Evolutionary conservation across 2,797 vertebrate genomes (phyloP).

Genomic region (Muscicapa striata): DNA sequence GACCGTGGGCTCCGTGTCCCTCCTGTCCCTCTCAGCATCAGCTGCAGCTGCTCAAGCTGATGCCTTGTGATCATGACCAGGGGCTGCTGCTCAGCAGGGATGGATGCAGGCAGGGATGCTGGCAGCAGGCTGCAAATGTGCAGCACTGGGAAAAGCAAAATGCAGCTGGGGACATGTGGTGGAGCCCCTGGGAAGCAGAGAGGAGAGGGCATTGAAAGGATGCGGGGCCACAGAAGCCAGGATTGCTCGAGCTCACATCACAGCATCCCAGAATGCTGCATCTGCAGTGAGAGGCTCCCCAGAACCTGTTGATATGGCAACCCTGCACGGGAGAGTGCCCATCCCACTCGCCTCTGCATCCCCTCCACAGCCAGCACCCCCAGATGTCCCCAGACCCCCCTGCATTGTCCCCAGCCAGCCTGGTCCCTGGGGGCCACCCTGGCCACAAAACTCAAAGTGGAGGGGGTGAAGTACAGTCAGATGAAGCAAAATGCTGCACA

Average conservation of each 20-base stretch:
- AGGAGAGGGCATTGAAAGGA: not conserved
- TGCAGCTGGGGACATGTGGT: not conserved
- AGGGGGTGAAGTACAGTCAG: not conserved
- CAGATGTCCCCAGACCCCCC: not conserved
- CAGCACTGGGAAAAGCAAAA: not conserved
- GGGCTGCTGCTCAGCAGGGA: not conserved
- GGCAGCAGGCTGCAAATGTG: not conserved
- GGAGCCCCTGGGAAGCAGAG: not conserved
- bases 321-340: not conserved
- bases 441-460: accelerated
- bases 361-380: accelerated
- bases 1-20: accelerated
- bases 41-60: not conserved
- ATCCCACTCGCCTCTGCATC: accelerated
- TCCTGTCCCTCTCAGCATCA: accelerated
- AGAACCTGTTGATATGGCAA: conserved; percentile 48
- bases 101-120: not conserved
- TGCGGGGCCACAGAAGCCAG: not conserved
- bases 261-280: not conserved
- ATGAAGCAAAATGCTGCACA: not conserved
- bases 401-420: not conserved
- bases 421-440: not conserved
- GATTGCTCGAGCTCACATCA: not conserved
- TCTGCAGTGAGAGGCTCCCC: not conserved
- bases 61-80: accelerated